A percentile compares a stretch with the other conserved stretches of the same genome.
Evolutionary conservation across 2,888 invertebrate genomes (phyloP).

Genomic region (Hydropsyche betteni): DNA sequence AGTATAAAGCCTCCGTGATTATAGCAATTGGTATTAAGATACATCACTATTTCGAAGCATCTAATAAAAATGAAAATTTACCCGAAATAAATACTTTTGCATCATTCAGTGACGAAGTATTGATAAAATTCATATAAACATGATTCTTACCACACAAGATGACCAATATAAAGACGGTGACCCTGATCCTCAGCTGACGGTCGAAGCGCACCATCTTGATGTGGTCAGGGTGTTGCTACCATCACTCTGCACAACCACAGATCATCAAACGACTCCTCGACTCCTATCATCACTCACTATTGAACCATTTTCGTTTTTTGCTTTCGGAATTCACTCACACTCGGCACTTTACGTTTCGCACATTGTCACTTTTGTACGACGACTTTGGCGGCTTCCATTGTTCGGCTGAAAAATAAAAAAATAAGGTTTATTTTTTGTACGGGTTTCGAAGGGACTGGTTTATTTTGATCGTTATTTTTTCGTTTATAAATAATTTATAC

Average conservation of each 20-base stretch:
- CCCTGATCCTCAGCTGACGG: background rate
- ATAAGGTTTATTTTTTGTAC: background rate
- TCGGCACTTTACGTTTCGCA: slow-evolving; percentile 5
- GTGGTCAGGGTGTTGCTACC: slow-evolving; percentile 15
- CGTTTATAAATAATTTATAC: too few species aligned
- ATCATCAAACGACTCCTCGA: background rate
- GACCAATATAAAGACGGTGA: slow-evolving; percentile 9
- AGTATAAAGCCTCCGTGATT: too few species aligned
- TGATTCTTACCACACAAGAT: slow-evolving; percentile 7
- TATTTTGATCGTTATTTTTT: background rate
- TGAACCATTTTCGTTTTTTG: background rate
- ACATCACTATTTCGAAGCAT: too few species aligned
- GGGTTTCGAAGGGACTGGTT: too few species aligned
- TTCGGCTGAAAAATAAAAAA: slow-evolving; percentile 10
- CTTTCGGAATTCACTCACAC: background rate
- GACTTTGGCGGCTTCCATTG: background rate
- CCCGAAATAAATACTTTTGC: too few species aligned
- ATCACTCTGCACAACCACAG: background rate
- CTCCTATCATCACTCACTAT: background rate
- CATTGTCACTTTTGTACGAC: background rate
- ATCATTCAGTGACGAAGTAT: too few species aligned
- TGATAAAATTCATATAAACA: background rate
- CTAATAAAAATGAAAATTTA: too few species aligned
- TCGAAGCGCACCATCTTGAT: slow-evolving; percentile 23
- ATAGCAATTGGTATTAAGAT: too few species aligned